phyloP scores from a whole-genome alignment of 2,113 vertebrate species.

The Lepidothrix coronata region DNA sequence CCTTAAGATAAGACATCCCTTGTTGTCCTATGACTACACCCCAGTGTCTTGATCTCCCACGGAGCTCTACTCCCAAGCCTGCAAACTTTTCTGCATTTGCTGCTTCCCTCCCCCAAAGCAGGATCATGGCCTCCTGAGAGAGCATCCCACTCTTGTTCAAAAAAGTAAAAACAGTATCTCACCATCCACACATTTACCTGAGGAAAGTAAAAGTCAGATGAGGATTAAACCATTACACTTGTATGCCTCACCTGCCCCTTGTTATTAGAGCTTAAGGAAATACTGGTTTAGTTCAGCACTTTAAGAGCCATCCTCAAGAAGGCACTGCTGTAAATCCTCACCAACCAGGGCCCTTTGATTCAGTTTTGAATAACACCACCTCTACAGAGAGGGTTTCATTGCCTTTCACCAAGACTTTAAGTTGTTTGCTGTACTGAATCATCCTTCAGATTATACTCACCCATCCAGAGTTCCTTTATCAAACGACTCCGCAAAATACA shows the following conservation, averaged over 20 bases:
- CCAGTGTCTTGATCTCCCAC: neutral
- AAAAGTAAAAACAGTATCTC: neutral
- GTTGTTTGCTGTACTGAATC: neutral
- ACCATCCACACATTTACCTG: neutral
- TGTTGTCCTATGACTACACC: neutral
- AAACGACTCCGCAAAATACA: constrained; percentile 91
- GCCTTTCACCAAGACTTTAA: neutral
- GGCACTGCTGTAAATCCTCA: neutral
- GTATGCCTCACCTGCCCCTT: neutral
- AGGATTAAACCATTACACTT: neutral
- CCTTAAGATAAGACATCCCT: neutral
- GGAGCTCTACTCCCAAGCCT: neutral
- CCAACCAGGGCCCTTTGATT: neutral
- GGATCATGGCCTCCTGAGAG: neutral
- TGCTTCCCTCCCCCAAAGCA: neutral
- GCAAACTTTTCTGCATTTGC: neutral
- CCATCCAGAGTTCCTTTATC: constrained; percentile 91
- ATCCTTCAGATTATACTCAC: constrained; percentile 72
- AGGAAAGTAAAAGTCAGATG: neutral
- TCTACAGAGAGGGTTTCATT: neutral
- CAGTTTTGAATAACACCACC: neutral
- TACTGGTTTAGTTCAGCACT: neutral
- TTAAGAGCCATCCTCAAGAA: neutral
- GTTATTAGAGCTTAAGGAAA: neutral
- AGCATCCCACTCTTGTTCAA: neutral